Percentiles rank a stretch among this genome's conserved stretches.
These are phyloP conservation scores for Arothron firmamentum DNA, from an alignment of 2,113 vertebrate species.

Conservation along the genomic window DNA sequence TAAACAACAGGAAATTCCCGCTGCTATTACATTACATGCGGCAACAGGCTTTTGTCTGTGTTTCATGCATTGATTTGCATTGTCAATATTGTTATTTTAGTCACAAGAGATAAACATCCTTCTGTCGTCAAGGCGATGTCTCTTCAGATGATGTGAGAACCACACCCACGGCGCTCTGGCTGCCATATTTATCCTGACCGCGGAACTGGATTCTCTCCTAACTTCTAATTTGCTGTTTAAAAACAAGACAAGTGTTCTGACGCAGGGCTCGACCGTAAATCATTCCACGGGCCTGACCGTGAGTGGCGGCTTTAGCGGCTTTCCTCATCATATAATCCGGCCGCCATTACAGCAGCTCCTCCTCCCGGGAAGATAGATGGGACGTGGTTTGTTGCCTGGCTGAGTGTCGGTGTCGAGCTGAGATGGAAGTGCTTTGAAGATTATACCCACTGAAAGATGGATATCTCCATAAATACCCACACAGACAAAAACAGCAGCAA, in stretches of 20 bases:
- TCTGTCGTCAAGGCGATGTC: too few relatives aligned
- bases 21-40: too few relatives aligned
- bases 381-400: constrained; percentile 27
- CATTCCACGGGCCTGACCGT: constrained; percentile 19
- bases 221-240: constrained; percentile 37
- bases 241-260: constrained; percentile 26
- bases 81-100: too few relatives aligned
- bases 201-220: constrained; percentile 25
- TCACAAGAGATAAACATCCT: too few relatives aligned
- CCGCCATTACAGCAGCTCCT: constrained; percentile 38
- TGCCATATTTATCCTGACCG: constrained; percentile 47
- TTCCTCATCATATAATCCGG: constrained; percentile 22
- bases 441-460: constrained; percentile 28
- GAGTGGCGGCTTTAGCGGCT: constrained; percentile 43
- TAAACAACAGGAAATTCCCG: too few relatives aligned
- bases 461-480: not conserved
- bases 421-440: constrained; percentile 20
- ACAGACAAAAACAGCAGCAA: constrained; percentile 7
- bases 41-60: too few relatives aligned
- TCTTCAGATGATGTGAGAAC: too few relatives aligned
- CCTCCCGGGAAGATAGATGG: constrained; percentile 31
- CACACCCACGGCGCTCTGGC: not conserved
- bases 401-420: constrained; percentile 35
- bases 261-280: constrained; percentile 22
- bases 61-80: too few relatives aligned